Evolutionary conservation across 2,113 vertebrate species (phyloP), one percentile per base, ranked within the genome.

Genomic region (Charadrius vociferus): DNA sequence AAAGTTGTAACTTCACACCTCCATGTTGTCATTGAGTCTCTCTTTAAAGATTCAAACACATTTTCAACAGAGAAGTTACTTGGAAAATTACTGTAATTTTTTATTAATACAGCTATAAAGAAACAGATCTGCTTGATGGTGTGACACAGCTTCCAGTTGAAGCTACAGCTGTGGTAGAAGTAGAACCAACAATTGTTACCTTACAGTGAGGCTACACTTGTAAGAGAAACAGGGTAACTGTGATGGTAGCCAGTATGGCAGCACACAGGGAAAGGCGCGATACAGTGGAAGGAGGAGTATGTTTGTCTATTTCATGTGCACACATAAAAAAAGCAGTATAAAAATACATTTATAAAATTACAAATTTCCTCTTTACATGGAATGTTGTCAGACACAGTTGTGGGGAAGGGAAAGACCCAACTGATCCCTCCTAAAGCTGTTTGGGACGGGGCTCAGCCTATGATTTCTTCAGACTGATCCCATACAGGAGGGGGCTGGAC

Each of bases 261-360:
- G 58, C 71, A 72, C 47, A 29, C 22, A 4, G 29, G 81, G 61
- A 56, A 61, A 39, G 41, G 66, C 66, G 41, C 13, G 43, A 8
- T 45, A 22, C 30, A 67, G 50, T 17, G 10, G 29, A 14, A 88
- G 32, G 41, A 83, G 47, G 67, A 78, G n/a, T 32, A 72, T 18
- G 47, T 79, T 89, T 75, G 59, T 30, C 74, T 83, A 37, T 52
- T 85, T 93, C 80, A 87, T 82, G 66, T 95, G 95, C 71, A 91
- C 91, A 97, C 78, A 87, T 95, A 95, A 97, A 98, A 97, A 98
- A 97, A 94, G 73, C 96, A 95, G 95, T 98, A 98, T 92, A 98
- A 99, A 98, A 98, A 98, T 98, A 98, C 94, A 90, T 78, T 50
- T 98, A 96, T 95, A 98, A 98, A 98, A 98, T 95, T 97, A 97